Evolutionary conservation across 2,888 invertebrate species (phyloP), one percentile per base, ranked within the genome.

Genomic region (Leucania comma): DNA sequence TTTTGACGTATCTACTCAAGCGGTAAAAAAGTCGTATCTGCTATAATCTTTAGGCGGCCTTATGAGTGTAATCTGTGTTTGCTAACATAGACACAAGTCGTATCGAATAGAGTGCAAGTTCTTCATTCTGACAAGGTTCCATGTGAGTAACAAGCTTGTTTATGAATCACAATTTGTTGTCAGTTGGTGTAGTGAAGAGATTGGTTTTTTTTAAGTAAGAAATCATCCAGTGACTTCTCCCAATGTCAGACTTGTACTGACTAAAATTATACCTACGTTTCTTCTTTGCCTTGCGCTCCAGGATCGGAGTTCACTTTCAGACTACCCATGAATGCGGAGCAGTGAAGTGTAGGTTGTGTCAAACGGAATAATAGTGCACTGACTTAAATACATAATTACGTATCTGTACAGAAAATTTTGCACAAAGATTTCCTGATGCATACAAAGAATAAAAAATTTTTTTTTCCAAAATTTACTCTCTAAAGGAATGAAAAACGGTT

Each of bases 1-100:
- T 75, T 81, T 75, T 78, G 72, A 81, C 72, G 56, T 78, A 69
- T 78, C 64, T 72, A 64, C 79, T 75, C 57, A 68, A 72, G 56
- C 54, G 42, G 65, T 81, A 76, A 75, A 75, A 81, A 64, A 63
- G 64, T 78, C 67, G 22, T 72, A 67, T 64, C 60, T 65, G 22
- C 48, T 70, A 12, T 53, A 61, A 58, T 80, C 68, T 59, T 60
- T 72, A 54, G 48, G n/a, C 20, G 8, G 53, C 26, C 35, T 50
- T 60, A 56, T 59, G 24, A 35, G 26, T 38, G 32, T 68, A 46
- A 76, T 78, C 53, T 57, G 6, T 68, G 61, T 59, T 70, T 42
- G 26, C 64, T 51, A 35, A 76, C 51, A 56, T 70, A 26, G 26
- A 53, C 17, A 54, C 12, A 54, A 57, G 29, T 61, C 53, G 3